Evolutionary conservation across 2,797 vertebrate genomes (phyloP).

Genomic region (Microctenopoma stevenorrisi): DNA sequence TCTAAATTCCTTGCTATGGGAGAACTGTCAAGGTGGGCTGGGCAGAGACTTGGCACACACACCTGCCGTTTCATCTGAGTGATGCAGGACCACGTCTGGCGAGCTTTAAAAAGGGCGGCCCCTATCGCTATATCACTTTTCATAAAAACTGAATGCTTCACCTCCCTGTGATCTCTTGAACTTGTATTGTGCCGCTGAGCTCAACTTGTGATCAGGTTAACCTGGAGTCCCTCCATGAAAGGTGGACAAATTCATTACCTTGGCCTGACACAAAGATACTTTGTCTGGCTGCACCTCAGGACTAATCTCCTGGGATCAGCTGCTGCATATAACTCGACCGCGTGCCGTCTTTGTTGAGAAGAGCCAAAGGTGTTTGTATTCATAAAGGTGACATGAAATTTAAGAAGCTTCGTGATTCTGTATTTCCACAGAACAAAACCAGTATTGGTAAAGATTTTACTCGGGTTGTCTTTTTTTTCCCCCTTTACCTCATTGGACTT

Average conservation of each 20-base stretch:
- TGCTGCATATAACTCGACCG: slow-evolving; percentile 11
- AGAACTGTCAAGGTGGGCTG: slow-evolving; percentile 37
- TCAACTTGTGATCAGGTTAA: slow-evolving; percentile 64
- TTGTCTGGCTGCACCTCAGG: slow-evolving; percentile 46
- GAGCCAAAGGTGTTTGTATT: slow-evolving; percentile 24
- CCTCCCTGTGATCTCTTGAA: slow-evolving; percentile 77
- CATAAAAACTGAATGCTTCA: slow-evolving; percentile 78
- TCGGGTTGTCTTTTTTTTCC: slow-evolving; percentile 17
- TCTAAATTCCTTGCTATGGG: slow-evolving; percentile 60
- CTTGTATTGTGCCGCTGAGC: slow-evolving; percentile 65
- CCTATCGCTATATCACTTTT: slow-evolving; percentile 70
- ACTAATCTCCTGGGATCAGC: slow-evolving; percentile 54
- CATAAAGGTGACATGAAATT: slow-evolving; percentile 1
- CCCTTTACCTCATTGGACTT: slow-evolving; percentile 93
- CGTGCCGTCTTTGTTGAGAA: slow-evolving; percentile 33
- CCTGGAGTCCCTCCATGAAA: slow-evolving; percentile 50
- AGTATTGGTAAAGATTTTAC: not conserved
- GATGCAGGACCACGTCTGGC: slow-evolving; percentile 43
- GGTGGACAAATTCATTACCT: slow-evolving; percentile 68
- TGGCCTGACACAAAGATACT: slow-evolving; percentile 40
- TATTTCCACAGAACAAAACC: too few relatives aligned
- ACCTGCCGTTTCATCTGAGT: slow-evolving; percentile 46
- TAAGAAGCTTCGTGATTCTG: too few relatives aligned
- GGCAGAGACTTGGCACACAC: slow-evolving; percentile 35
- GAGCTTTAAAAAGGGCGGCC: slow-evolving; percentile 49